phyloP scores from a whole-genome alignment of 2,113 vertebrate species.

The Osmerus mordax region DNA sequence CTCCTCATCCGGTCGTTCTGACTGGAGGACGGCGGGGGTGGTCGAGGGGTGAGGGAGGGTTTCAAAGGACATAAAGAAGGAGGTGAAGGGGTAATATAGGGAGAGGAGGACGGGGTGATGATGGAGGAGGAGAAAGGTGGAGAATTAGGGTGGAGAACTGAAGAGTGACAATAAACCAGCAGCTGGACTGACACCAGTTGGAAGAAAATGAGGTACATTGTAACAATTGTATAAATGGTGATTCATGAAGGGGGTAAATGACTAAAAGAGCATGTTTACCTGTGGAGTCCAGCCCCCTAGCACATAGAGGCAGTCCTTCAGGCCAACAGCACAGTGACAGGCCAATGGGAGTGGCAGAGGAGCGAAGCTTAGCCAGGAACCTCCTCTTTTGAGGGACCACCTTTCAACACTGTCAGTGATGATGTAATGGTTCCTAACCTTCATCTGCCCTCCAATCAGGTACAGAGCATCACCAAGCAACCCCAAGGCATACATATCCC shows the following conservation, averaged over 20 bases:
- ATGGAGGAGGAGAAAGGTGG: neutral
- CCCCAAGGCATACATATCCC: constrained; percentile 84
- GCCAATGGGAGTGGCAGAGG: constrained; percentile 82
- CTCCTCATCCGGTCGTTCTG: constrained; percentile 83
- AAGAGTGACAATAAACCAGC: neutral
- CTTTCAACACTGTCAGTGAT: constrained; percentile 83
- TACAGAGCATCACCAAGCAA: constrained; percentile 71
- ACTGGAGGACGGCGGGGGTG: constrained; percentile 55
- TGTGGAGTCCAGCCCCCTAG: constrained; percentile 93
- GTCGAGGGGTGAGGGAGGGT: neutral
- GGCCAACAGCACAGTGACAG: constrained; percentile 72
- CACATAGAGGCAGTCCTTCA: constrained; percentile 80
- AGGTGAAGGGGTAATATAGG: neutral
- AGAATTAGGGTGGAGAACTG: neutral
- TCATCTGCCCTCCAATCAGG: constrained; percentile 88
- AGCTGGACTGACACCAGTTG: neutral
- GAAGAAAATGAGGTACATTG: neutral
- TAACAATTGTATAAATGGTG: neutral
- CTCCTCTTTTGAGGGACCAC: constrained; percentile 75
- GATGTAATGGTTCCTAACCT: constrained; percentile 77
- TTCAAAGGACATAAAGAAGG: neutral
- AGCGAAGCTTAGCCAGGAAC: constrained; percentile 77
- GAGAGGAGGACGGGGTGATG: neutral
- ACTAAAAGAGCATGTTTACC: constrained; percentile 59
- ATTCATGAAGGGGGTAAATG: neutral